Evolutionary conservation across 2,113 vertebrate genomes (phyloP).

Genomic region (Epinephelus moara): DNA sequence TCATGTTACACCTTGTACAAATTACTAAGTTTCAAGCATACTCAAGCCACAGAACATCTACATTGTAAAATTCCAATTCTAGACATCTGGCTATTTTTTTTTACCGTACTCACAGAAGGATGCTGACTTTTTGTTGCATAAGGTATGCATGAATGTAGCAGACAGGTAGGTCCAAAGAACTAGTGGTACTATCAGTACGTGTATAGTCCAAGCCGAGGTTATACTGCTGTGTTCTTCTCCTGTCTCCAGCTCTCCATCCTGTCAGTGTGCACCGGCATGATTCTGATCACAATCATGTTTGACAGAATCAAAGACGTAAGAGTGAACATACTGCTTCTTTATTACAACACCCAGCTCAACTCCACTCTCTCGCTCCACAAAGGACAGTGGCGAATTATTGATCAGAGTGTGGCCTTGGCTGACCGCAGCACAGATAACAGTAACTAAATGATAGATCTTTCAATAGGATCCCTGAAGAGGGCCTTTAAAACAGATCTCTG

Average conservation of each 20-base stretch:
- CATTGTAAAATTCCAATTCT: neutral
- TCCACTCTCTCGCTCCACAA: neutral
- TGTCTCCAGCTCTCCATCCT: neutral
- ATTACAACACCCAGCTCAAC: neutral
- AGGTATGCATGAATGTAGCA: neutral
- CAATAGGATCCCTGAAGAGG: slow-evolving; percentile 33
- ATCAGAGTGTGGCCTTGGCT: slow-evolving; percentile 37
- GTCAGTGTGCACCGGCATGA: neutral
- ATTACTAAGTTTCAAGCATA: neutral
- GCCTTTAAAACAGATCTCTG: slow-evolving; percentile 53
- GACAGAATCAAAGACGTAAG: slow-evolving; percentile 38
- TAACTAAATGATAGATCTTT: slow-evolving; percentile 63
- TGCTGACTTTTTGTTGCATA: too few species aligned
- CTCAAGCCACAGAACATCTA: neutral
- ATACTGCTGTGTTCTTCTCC: neutral
- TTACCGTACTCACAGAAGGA: neutral
- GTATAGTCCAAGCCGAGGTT: neutral
- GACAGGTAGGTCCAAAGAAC: neutral
- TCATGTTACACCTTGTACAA: neutral
- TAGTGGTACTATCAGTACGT: neutral
- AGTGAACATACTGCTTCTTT: slow-evolving; percentile 29
- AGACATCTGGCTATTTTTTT: neutral
- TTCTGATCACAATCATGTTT: slow-evolving; percentile 23
- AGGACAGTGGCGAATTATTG: slow-evolving; percentile 49
- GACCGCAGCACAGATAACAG: slow-evolving; percentile 56